phyloP scores from a whole-genome alignment of 2,113 vertebrate genomes.

The Miniopterus natalensis region DNA sequence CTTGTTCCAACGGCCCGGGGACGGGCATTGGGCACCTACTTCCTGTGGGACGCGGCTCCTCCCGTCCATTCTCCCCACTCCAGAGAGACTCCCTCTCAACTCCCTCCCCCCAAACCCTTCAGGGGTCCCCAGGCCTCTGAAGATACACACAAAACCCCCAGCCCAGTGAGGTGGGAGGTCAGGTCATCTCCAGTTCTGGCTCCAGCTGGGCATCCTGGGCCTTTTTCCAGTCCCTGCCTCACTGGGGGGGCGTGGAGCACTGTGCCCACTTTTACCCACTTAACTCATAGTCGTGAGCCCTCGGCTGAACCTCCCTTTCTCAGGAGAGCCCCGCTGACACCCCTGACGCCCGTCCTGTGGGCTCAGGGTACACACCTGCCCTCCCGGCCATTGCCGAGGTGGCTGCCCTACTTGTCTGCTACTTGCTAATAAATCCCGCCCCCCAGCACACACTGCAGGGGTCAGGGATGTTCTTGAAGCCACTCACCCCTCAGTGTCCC shows the following conservation, averaged over 20 bases:
- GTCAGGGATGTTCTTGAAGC: background rate
- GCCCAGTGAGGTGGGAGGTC: accelerated
- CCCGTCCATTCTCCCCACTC: background rate
- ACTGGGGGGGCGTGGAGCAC: background rate
- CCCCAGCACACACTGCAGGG: accelerated
- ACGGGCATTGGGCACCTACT: background rate
- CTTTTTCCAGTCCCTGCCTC: accelerated
- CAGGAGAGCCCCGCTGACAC: background rate
- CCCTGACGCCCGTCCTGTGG: accelerated
- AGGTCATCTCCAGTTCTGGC: accelerated
- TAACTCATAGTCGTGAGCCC: background rate
- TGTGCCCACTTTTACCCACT: background rate
- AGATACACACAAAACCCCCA: too few species aligned
- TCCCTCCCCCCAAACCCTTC: accelerated
- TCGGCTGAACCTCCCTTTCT: background rate
- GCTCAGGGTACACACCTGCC: background rate
- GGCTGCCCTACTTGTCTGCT: background rate
- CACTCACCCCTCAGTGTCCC: accelerated
- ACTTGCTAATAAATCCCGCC: background rate
- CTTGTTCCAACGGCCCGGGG: background rate
- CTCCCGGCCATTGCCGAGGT: background rate
- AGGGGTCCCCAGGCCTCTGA: background rate
- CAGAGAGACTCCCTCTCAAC: background rate
- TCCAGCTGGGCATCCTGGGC: accelerated
- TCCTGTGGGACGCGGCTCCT: accelerated